Percentiles rank a stretch among this genome's conserved stretches.
These are phyloP conservation scores for Notarius lentiginosus DNA, from an alignment of 2,113 vertebrate genomes.

Conservation along the genomic window DNA sequence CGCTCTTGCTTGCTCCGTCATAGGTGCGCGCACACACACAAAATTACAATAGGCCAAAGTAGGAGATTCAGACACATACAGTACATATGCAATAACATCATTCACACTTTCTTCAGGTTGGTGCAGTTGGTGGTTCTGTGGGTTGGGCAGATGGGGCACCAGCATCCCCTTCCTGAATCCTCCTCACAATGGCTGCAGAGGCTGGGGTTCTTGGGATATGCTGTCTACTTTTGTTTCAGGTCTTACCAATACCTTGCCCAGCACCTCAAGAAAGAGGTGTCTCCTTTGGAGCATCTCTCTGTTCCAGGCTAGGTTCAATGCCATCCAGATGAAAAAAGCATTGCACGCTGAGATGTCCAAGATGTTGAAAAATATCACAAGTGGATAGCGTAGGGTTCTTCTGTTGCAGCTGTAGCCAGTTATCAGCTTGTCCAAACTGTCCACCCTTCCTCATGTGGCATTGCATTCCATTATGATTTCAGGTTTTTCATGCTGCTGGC, in stretches of 20 bases:
- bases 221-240: too few species aligned
- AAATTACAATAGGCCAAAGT: too few species aligned
- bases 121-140: too few species aligned
- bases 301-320: slow-evolving; percentile 26
- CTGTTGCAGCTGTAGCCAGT: slow-evolving; percentile 43
- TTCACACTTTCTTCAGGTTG: too few species aligned
- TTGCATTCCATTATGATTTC: slow-evolving; percentile 42
- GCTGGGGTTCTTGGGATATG: too few species aligned
- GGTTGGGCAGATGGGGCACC: too few species aligned
- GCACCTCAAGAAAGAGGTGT: slow-evolving; percentile 35
- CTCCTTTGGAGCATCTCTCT: not conserved
- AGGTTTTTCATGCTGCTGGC: slow-evolving; percentile 36
- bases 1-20: too few species aligned
- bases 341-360: slow-evolving; percentile 27
- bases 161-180: too few species aligned
- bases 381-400: slow-evolving; percentile 30
- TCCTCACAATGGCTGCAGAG: too few species aligned
- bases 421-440: slow-evolving; percentile 48
- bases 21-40: too few species aligned
- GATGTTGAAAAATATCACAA: slow-evolving; percentile 33
- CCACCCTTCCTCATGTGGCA: slow-evolving; percentile 44
- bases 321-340: not conserved
- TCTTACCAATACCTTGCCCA: not conserved
- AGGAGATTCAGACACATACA: too few species aligned
- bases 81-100: too few species aligned